These are phyloP conservation scores for Diplolepis rosae DNA, from an alignment of 2,888 invertebrate species.

Conservation along the genomic window DNA sequence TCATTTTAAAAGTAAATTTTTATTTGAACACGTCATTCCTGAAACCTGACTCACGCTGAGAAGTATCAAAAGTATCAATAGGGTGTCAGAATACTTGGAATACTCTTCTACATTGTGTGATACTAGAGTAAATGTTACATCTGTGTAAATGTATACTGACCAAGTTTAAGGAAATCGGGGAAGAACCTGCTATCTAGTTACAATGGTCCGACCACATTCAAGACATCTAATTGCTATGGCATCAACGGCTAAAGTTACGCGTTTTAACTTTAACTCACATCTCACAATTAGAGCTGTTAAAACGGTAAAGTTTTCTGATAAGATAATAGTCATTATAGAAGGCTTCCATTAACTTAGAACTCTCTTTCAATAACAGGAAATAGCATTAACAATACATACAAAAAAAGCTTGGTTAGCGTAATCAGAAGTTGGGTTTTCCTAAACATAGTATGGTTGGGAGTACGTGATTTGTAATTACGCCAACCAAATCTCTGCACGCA, in stretches of 20 bases:
- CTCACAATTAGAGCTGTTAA: constrained; percentile 22
- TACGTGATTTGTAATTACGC: too few relatives aligned
- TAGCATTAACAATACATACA: constrained; percentile 39
- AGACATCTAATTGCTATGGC: constrained; percentile 2
- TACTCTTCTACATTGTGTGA: neutral
- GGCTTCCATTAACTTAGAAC: constrained; percentile 1
- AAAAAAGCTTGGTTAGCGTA: neutral
- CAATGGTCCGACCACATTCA: constrained; percentile 22
- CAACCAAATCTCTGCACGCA: too few relatives aligned
- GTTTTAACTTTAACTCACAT: neutral
- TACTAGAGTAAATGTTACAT: neutral
- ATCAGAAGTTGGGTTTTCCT: too few relatives aligned
- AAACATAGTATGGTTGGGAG: too few relatives aligned
- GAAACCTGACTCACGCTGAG: constrained; percentile 2
- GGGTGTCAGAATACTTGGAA: neutral
- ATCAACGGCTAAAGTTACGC: neutral
- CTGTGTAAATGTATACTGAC: neutral
- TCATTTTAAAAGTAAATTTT: neutral
- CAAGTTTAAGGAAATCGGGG: constrained; percentile 5
- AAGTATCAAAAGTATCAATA: constrained; percentile 7
- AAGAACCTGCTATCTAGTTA: constrained; percentile 24
- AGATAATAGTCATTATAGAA: neutral
- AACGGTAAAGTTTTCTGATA: constrained; percentile 5
- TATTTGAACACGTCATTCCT: constrained; percentile 9
- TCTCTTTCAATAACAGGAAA: too few relatives aligned